Percentiles rank a stretch among this genome's conserved stretches.
These are phyloP conservation scores for Prunella himalayana DNA, from an alignment of 2,113 vertebrate genomes.

Conservation along the genomic window DNA sequence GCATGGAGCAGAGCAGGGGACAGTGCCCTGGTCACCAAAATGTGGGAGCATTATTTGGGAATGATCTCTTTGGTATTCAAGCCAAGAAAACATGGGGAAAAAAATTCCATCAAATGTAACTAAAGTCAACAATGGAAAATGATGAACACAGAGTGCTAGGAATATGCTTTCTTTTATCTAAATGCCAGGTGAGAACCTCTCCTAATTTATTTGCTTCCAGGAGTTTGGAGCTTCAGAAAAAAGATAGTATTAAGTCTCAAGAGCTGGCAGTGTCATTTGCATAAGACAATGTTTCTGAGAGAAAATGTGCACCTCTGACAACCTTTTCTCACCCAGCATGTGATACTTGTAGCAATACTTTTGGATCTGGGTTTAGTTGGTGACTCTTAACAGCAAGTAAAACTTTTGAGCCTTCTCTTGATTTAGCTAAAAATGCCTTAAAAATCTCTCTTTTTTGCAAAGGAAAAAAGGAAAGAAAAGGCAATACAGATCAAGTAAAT, in stretches of 20 bases:
- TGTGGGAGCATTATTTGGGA: background rate
- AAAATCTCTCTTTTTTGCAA: background rate
- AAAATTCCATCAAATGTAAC: background rate
- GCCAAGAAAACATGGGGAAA: background rate
- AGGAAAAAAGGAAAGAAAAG: background rate
- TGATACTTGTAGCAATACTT: background rate
- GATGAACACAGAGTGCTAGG: background rate
- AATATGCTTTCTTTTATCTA: background rate
- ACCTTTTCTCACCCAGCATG: background rate
- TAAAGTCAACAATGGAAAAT: background rate
- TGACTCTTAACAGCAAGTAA: background rate
- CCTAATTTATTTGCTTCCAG: background rate
- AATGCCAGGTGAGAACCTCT: background rate
- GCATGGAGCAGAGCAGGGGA: background rate
- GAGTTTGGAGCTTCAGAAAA: background rate
- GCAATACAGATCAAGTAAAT: background rate
- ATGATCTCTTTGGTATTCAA: background rate
- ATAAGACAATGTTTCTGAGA: background rate
- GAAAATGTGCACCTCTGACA: background rate
- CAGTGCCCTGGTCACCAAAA: fast-evolving
- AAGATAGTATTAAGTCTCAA: background rate
- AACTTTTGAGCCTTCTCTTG: background rate
- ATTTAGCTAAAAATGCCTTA: background rate
- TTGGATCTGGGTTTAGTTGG: background rate
- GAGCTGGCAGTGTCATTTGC: background rate